phyloP scores from a whole-genome alignment of 2,797 vertebrate genomes.

The Phaenicophaeus curvirostris region DNA sequence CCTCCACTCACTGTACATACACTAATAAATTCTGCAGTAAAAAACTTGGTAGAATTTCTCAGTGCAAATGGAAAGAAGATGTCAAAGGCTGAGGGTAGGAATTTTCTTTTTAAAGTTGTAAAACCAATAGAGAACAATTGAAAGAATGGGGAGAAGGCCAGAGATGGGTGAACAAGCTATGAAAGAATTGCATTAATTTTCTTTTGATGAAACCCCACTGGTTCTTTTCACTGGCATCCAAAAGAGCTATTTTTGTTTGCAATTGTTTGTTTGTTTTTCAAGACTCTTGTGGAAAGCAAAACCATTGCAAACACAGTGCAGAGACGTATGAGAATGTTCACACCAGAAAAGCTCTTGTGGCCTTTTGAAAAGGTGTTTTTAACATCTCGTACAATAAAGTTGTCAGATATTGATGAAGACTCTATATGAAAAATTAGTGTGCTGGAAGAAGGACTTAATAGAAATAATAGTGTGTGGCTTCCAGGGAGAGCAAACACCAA shows the following conservation, averaged over 20 bases:
- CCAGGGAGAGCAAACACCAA: neutral
- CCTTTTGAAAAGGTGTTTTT: conserved; percentile 1
- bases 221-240: neutral
- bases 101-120: conserved; percentile 34
- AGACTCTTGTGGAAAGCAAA: neutral
- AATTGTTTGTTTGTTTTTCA: conserved; percentile 21
- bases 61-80: conserved; percentile 59
- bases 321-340: neutral
- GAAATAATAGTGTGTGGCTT: neutral
- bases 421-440: neutral
- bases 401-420: neutral
- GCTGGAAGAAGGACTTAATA: neutral
- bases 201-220: neutral
- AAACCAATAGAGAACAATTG: conserved; percentile 24
- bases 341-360: neutral
- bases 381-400: neutral
- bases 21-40: conserved; percentile 33
- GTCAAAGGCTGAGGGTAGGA: conserved; percentile 32
- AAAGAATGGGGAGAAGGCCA: neutral
- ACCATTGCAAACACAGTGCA: neutral
- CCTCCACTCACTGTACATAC: neutral
- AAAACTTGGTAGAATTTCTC: conserved; percentile 42
- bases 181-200: conserved; percentile 26
- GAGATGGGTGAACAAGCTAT: neutral
- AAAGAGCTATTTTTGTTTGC: neutral